Base-by-base conservation (phyloP, 2,797 vertebrate genomes). In the Trematomus bernacchii region DNA sequence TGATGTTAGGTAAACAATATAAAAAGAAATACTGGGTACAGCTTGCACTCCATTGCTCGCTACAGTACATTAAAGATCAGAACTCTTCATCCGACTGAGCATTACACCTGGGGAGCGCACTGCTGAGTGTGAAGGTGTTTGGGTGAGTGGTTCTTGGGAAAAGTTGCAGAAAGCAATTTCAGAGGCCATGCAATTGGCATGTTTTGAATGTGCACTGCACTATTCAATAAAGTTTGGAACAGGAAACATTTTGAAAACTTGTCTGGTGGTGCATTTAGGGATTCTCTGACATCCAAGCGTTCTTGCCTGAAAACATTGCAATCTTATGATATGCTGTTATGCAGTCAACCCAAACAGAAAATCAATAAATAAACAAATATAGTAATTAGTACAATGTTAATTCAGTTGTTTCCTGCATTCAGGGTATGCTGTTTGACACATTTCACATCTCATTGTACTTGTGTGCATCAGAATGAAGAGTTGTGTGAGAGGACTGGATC, bases 251-350 rank as follows among this genome's bases (percentile, higher is more conserved):
- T 70, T 52, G 21, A 57, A 55, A 54, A 40, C 5, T 46, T 21
- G 23, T 62, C 40, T 52, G 30, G 46, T 65, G 71, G 15, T 73
- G 43, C 67, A 23, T 80, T 71, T 37, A 46, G 40, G 44, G 43
- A 76, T 44, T n/a, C 57, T 16, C 30, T 7, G 58, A 54, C 30
- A 70, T 66, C 71, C 30, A 40, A 70, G 30, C 0, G 0, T 23
- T 61, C 54, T 48, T 42, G 30, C 30, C 44, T 21, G 30, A 59
- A 52, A 30, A 7, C 27, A 10, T 8, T 23, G 10, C 27, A 33
- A 37, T 53, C 40, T n/a, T 62, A 11, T 23, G 40, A 46, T 40
- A 46, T n/a, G 13, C 16, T 27, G 37, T 30, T 12, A 8, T 1
- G 21, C 10, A n/a, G 11, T 42, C 16, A 47, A 48, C 46, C 9